Conservation (phyloP, 2,888 invertebrate genomes). For the Drosophila tanythrix region DNA sequence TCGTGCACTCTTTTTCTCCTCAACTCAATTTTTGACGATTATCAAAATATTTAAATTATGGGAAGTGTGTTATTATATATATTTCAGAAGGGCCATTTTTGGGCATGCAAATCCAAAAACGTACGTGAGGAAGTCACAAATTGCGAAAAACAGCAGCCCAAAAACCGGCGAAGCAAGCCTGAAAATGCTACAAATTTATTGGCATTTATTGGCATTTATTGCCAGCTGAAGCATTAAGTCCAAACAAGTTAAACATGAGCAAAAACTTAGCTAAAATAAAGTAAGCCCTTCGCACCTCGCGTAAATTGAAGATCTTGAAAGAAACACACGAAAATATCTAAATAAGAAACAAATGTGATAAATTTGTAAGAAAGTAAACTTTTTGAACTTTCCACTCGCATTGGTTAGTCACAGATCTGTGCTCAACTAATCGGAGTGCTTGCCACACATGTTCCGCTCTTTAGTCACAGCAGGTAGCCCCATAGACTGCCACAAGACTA, state of each 20-base stretch:
- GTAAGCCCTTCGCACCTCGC: background rate
- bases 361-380: conserved; percentile 17
- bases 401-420: conserved; percentile 29
- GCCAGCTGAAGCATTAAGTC: background rate
- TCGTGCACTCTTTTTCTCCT: conserved; percentile 27
- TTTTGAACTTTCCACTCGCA: conserved; percentile 1
- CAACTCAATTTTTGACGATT: conserved; percentile 31
- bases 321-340: background rate
- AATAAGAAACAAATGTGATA: background rate
- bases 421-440: conserved; percentile 13
- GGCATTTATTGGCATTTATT: conserved; percentile 2
- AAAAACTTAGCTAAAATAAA: background rate
- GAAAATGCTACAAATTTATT: conserved; percentile 17
- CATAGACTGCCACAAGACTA: background rate
- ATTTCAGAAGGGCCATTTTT: background rate
- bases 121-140: conserved; percentile 18
- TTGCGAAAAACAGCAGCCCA: conserved; percentile 6
- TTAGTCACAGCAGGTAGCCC: conserved; percentile 50
- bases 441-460: conserved; percentile 37
- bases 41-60: conserved; percentile 73
- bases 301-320: background rate
- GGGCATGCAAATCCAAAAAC: conserved; percentile 47
- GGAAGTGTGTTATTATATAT: conserved; percentile 69
- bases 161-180: background rate
- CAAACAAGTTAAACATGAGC: background rate